Base-by-base conservation (phyloP, 2,888 invertebrate genomes). In the Tinea pellionella region DNA sequence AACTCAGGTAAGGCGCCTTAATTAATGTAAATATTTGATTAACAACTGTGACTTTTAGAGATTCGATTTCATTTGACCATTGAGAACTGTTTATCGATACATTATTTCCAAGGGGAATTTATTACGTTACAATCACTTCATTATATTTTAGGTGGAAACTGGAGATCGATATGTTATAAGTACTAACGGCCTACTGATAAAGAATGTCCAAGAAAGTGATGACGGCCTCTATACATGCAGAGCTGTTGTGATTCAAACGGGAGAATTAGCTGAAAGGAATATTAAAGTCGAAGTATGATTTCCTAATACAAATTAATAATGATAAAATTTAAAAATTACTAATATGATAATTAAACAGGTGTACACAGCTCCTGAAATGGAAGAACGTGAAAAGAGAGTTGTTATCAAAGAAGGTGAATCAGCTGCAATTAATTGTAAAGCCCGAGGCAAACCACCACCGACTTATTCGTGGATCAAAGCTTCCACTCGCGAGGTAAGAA, bases 171-270 rank as follows among this genome's bases (percentile, higher is more conserved):
- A 93, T 69, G 90, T 95, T 12, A 90, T 93, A 61, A 91, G 93
- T 66, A 85, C 91, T 0, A 92, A 94, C 66, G 95, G 95, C 0
- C 80, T 96, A 11, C 78, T 92, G 61, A 94, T 96, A 62, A 92
- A 91, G 66, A 91, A 92, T 66, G 93, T 96, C 0, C 89, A 91
- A 65, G 94, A 94, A 74, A 90, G 92, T 13, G 96, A 97, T 69
- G 96, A 96, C 71, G 96, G 96, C 0, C 89, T 92, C 9, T 96
- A 96, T 74, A 94, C 92, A 3, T 96, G 96, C 72, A 90, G 95
- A 55, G 96, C 96, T n/a, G 92, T 94, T 43, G 96, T 96, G 0
- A 89, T 92, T 15, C 89, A 90, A 64, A 94, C 95, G 42, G 96
- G 96, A 43, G 93, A 95, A 72, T 88, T 95, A 4, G 89, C 91